Percentiles rank a stretch among this genome's conserved stretches.
Conservation (phyloP, 2,797 vertebrate species). For the Pseudomugil tenellus region DNA sequence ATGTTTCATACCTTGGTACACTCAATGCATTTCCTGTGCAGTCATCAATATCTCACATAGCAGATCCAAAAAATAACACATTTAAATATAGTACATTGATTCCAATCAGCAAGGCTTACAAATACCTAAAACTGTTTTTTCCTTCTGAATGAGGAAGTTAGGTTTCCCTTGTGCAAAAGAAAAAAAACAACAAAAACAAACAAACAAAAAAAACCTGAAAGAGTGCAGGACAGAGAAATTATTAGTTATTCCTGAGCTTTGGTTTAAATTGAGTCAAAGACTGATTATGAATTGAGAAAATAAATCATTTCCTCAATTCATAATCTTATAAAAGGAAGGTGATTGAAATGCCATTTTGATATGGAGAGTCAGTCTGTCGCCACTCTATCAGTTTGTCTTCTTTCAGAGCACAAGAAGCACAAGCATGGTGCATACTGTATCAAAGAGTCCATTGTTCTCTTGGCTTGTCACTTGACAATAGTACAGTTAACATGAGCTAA, state of each 20-base stretch:
- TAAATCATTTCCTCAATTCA: constrained; percentile 19
- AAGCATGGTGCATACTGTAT: constrained; percentile 34
- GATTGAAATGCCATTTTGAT: constrained; percentile 38
- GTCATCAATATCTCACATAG: constrained; percentile 23
- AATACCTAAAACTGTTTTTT: constrained; percentile 22
- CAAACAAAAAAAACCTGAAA: not conserved
- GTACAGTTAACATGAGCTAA: constrained; percentile 42
- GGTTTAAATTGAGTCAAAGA: constrained; percentile 29
- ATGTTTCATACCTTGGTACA: constrained; percentile 25
- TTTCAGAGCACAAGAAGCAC: constrained; percentile 42
- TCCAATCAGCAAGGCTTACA: constrained; percentile 21
- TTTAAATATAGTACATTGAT: constrained; percentile 22
- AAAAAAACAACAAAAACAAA: too few species aligned
- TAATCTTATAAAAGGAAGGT: constrained; percentile 28
- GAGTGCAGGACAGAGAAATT: constrained; percentile 38
- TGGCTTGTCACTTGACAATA: constrained; percentile 63
- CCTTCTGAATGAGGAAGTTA: constrained; percentile 12
- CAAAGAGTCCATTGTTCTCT: constrained; percentile 67
- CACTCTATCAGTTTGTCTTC: constrained; percentile 17
- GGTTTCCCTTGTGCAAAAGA: constrained; percentile 36
- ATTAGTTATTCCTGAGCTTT: constrained; percentile 47
- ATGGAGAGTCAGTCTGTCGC: constrained; percentile 25
- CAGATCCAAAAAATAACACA: constrained; percentile 16
- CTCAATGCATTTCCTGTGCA: constrained; percentile 56
- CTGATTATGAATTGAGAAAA: constrained; percentile 2